Evolutionary conservation across 2,797 vertebrate genomes (phyloP).

Genomic region (Chaenodraco wilsoni): DNA sequence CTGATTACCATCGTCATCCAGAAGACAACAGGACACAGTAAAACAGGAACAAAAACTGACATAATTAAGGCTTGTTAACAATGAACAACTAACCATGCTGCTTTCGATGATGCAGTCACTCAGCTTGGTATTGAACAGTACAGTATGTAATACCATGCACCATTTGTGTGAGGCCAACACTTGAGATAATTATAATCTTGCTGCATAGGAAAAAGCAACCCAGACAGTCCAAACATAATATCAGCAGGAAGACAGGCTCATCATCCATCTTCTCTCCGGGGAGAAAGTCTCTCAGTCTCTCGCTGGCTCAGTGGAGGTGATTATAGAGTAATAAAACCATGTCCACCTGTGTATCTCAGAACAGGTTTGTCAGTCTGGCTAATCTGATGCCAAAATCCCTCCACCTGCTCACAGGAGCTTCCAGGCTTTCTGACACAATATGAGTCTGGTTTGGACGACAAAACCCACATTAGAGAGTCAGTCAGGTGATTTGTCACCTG

Average conservation of each 20-base stretch:
- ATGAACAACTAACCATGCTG: conserved; percentile 17
- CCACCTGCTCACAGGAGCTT: conserved; percentile 10
- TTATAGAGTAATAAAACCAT: conserved; percentile 62
- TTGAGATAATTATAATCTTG: conserved; percentile 48
- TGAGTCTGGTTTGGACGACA: conserved; percentile 54
- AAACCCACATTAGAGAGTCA: conserved; percentile 61
- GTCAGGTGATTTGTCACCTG: conserved; percentile 48
- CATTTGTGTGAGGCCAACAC: conserved; percentile 17
- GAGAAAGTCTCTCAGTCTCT: conserved; percentile 39
- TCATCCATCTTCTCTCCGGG: conserved; percentile 37
- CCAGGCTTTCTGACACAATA: conserved; percentile 31
- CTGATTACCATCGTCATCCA: no score
- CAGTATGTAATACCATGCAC: conserved; percentile 17
- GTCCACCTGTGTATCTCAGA: conserved; percentile 52
- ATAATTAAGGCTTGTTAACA: not conserved
- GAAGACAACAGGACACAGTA: no score
- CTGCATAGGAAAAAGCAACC: conserved; percentile 20
- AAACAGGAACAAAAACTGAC: not conserved
- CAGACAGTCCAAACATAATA: conserved; percentile 28
- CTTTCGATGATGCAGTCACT: conserved; percentile 25
- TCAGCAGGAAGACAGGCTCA: conserved; percentile 30
- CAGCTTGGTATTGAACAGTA: conserved; percentile 29
- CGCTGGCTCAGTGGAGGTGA: conserved; percentile 45
- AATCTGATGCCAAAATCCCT: conserved; percentile 46
- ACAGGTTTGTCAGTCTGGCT: conserved; percentile 46